A percentile compares a stretch with the other conserved stretches of the same genome.
phyloP scores from a whole-genome alignment of 2,797 vertebrate species.

The Halcyon badia region DNA sequence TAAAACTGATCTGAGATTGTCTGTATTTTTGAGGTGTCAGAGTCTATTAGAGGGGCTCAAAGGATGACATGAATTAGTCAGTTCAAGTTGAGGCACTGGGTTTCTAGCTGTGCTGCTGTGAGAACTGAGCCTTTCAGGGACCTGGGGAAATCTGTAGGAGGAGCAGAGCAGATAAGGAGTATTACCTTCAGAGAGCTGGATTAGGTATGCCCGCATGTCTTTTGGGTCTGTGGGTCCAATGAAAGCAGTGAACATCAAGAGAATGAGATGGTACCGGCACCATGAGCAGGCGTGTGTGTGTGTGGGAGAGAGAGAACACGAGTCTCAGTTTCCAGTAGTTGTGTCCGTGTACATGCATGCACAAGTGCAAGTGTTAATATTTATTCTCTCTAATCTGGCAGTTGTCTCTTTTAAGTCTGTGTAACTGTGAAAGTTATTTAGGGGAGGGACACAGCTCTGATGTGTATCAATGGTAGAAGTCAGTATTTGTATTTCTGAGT shows the following conservation, averaged over 20 bases:
- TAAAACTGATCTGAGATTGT: not conserved
- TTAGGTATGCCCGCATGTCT: not conserved
- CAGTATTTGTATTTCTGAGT: not conserved
- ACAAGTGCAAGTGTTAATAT: not conserved
- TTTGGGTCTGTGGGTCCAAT: not conserved
- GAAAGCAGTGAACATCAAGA: not conserved
- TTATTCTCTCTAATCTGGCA: not conserved
- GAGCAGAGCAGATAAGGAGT: not conserved
- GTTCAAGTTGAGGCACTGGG: not conserved
- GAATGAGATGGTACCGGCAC: not conserved
- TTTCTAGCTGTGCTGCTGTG: not conserved
- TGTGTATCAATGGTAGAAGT: not conserved
- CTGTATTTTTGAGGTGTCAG: not conserved
- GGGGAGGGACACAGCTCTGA: not conserved
- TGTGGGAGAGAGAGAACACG: not conserved
- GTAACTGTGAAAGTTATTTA: not conserved
- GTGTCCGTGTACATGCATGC: fast-evolving
- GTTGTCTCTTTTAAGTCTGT: not conserved
- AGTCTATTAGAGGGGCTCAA: not conserved
- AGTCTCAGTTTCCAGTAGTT: not conserved
- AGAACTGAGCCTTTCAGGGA: not conserved
- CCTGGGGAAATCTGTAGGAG: not conserved
- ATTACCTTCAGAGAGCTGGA: not conserved
- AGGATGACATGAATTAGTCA: not conserved
- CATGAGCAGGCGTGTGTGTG: fast-evolving